A percentile compares a stretch with the other conserved stretches of the same genome.
These are phyloP conservation scores for Erethizon dorsatum DNA, from an alignment of 2,797 vertebrate genomes.

Conservation along the genomic window DNA sequence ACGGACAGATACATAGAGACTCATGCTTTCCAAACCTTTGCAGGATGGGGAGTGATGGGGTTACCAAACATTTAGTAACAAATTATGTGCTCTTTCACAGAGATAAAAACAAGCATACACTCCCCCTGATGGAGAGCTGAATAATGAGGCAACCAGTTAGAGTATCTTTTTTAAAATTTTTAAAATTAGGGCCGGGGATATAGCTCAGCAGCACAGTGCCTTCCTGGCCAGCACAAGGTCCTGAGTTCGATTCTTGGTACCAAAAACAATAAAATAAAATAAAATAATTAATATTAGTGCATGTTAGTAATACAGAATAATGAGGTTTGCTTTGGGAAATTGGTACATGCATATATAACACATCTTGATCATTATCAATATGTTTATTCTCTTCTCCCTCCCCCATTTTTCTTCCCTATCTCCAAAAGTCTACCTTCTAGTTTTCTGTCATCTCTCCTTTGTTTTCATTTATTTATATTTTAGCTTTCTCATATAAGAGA, in stretches of 20 bases:
- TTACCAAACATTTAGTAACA: conserved; percentile 46
- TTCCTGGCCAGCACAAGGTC: too few relatives aligned
- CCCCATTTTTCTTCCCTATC: not conserved
- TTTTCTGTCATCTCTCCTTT: not conserved
- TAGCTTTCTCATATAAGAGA: not conserved
- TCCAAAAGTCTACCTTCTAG: not conserved
- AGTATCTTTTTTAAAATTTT: not conserved
- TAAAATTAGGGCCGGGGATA: not conserved
- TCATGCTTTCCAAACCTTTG: not conserved
- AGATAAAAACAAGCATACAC: conserved; percentile 8
- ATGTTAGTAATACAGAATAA: not conserved
- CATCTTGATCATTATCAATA: not conserved
- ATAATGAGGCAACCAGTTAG: not conserved
- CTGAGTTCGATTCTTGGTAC: too few relatives aligned
- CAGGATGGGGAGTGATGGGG: not conserved
- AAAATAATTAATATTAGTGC: not conserved
- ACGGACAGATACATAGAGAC: not conserved
- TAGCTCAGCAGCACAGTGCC: too few relatives aligned
- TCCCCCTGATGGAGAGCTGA: not conserved
- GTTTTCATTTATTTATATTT: not conserved
- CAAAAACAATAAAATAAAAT: too few relatives aligned
- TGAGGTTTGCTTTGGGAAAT: not conserved
- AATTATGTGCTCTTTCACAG: not conserved
- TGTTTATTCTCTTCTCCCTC: not conserved
- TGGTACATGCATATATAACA: not conserved